Conservation (phyloP, 2,797 vertebrate genomes). For the Catostomus latipinnis region DNA sequence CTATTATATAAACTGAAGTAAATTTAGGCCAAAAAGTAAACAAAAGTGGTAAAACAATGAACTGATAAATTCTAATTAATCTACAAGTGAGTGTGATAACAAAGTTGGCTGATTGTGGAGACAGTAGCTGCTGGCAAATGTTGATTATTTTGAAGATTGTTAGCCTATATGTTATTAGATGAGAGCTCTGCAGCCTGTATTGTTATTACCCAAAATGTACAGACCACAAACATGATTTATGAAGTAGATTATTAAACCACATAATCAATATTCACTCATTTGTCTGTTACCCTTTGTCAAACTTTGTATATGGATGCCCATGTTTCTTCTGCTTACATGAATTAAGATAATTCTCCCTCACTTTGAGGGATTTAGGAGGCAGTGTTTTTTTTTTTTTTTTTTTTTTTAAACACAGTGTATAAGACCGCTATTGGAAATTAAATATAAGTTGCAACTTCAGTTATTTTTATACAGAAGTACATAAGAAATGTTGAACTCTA, state of each 20-base stretch:
- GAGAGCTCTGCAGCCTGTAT: not conserved
- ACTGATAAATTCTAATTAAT: not conserved
- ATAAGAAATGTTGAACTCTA: not conserved
- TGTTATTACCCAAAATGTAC: not conserved
- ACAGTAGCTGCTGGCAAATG: not conserved
- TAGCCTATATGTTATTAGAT: no score
- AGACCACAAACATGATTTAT: not conserved
- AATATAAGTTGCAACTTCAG: no score
- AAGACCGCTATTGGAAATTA: not conserved
- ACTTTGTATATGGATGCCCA: not conserved
- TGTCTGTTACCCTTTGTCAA: not conserved
- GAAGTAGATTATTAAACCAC: not conserved
- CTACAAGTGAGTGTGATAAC: not conserved
- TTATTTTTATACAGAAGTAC: not conserved
- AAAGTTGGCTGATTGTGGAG: not conserved
- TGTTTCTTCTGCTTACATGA: not conserved
- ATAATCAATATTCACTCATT: not conserved
- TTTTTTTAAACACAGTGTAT: not conserved
- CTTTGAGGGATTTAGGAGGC: not conserved
- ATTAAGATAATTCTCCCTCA: not conserved
- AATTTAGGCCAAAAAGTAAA: not conserved
- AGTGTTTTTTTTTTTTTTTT: not conserved
- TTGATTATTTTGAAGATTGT: not conserved
- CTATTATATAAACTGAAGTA: not conserved
- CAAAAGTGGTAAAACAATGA: not conserved